phyloP scores from a whole-genome alignment of 2,888 invertebrate species.

The Epinotia nisella region DNA sequence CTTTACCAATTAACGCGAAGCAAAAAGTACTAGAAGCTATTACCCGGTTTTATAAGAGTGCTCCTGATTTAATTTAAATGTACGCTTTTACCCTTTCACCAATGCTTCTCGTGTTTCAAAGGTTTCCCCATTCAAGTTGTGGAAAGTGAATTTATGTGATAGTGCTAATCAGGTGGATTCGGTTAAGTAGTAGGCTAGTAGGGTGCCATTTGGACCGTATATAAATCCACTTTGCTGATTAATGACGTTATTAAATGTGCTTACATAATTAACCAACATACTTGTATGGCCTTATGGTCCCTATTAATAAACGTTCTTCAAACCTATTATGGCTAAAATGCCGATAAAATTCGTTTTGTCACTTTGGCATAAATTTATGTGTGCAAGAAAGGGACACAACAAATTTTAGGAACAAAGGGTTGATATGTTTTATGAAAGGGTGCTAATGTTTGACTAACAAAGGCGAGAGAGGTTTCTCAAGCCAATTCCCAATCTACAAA shows the following conservation, averaged over 20 bases:
- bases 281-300: too few relatives aligned
- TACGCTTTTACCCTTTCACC: slow-evolving; percentile 17
- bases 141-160: slow-evolving; percentile 33
- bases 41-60: slow-evolving; percentile 13
- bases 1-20: slow-evolving; percentile 19
- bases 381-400: too few relatives aligned
- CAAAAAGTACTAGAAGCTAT: slow-evolving; percentile 7
- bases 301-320: too few relatives aligned
- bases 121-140: slow-evolving; percentile 19
- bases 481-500: too few relatives aligned
- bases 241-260: background rate
- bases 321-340: too few relatives aligned
- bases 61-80: slow-evolving; percentile 20
- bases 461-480: too few relatives aligned
- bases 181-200: slow-evolving; percentile 7
- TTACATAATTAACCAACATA: background rate
- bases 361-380: too few relatives aligned
- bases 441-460: too few relatives aligned
- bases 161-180: slow-evolving; percentile 25
- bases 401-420: too few relatives aligned
- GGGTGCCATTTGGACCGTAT: background rate
- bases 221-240: background rate
- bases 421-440: too few relatives aligned
- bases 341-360: too few relatives aligned
- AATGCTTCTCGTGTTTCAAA: slow-evolving; percentile 10